phyloP scores from a whole-genome alignment of 2,113 vertebrate genomes.

The Saccopteryx leptura region DNA sequence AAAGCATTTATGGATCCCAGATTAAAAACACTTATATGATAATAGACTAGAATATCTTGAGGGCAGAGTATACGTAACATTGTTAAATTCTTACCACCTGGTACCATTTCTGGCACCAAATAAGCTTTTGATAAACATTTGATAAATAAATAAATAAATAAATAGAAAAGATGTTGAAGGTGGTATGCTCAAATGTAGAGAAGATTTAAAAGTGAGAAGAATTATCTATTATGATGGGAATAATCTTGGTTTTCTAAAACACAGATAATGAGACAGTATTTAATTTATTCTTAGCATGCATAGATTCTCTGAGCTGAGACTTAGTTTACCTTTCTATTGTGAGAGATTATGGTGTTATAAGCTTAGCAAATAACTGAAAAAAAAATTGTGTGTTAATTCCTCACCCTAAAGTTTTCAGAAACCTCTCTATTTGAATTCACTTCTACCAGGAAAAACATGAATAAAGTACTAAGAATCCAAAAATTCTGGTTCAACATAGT shows the following conservation, averaged over 20 bases:
- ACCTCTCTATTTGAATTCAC: not conserved
- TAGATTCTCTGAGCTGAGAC: not conserved
- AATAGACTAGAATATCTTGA: not conserved
- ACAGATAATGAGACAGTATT: not conserved
- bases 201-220: not conserved
- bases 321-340: not conserved
- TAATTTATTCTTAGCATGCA: not conserved
- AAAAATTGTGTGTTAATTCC: not conserved
- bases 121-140: not conserved
- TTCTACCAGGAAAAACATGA: not conserved
- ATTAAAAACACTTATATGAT: constrained; percentile 15
- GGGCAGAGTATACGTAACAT: not conserved
- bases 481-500: not conserved
- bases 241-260: not conserved
- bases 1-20: not conserved
- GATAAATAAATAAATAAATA: not conserved
- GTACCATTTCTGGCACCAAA: not conserved
- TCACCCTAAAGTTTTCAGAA: not conserved
- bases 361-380: not conserved
- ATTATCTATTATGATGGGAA: not conserved
- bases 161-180: not conserved
- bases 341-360: not conserved
- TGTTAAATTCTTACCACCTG: not conserved
- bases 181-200: not conserved
- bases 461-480: not conserved